Evolutionary conservation across 2,888 invertebrate genomes (phyloP).

Genomic region (Caradrina clavipalpis): DNA sequence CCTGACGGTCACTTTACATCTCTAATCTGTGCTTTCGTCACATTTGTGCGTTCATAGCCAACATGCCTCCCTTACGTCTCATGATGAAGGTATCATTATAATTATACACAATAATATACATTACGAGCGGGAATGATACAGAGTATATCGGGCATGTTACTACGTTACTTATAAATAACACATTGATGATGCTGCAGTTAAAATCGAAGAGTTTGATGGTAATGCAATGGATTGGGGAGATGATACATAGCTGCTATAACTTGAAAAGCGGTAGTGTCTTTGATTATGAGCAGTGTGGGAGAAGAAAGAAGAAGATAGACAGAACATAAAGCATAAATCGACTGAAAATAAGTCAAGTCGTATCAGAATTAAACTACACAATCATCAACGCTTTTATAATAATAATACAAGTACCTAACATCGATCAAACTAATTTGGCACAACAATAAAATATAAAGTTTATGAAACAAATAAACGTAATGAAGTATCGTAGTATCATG

Average conservation of each 20-base stretch:
- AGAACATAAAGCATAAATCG: slow-evolving; percentile 12
- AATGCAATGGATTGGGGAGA: background rate
- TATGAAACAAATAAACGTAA: slow-evolving; percentile 36
- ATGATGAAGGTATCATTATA: slow-evolving; percentile 82
- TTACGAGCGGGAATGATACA: slow-evolving; percentile 85
- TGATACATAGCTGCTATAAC: slow-evolving; percentile 32
- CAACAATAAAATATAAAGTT: slow-evolving; percentile 44
- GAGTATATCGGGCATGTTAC: slow-evolving; percentile 78
- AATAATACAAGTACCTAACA: slow-evolving; percentile 45
- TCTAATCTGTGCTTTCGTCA: slow-evolving; percentile 18
- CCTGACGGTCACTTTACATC: too few species aligned
- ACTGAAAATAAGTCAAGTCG: slow-evolving; percentile 5
- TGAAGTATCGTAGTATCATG: slow-evolving; percentile 75
- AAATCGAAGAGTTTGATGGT: slow-evolving; percentile 3
- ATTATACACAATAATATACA: slow-evolving; percentile 80
- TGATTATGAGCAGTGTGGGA: slow-evolving; percentile 19
- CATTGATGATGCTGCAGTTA: slow-evolving; percentile 38
- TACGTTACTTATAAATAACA: slow-evolving; percentile 70
- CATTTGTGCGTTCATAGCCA: slow-evolving; percentile 58
- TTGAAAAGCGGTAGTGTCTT: slow-evolving; percentile 16
- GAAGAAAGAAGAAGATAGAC: slow-evolving; percentile 13
- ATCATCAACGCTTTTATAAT: slow-evolving; percentile 42
- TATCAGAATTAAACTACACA: slow-evolving; percentile 24
- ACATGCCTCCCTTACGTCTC: slow-evolving; percentile 72
- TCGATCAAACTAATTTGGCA: slow-evolving; percentile 43